phyloP scores from a whole-genome alignment of 2,797 vertebrate genomes.

The Antrozous pallidus region DNA sequence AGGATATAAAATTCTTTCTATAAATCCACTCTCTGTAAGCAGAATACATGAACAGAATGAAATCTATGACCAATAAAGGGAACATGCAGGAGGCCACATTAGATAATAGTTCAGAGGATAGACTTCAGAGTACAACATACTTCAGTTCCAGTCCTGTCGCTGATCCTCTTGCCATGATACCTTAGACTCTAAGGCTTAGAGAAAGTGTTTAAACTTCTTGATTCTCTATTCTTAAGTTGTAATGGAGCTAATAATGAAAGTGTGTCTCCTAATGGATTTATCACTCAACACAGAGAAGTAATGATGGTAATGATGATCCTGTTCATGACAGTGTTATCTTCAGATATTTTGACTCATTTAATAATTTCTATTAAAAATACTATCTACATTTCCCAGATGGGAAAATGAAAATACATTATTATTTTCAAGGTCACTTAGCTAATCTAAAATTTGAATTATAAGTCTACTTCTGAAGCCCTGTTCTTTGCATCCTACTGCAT shows the following conservation, averaged over 20 bases:
- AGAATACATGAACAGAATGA: background rate
- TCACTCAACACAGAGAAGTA: background rate
- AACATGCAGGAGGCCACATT: background rate
- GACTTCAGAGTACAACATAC: background rate
- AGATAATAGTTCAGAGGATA: background rate
- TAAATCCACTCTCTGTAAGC: background rate
- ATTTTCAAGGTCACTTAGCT: conserved; percentile 5
- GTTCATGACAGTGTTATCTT: background rate
- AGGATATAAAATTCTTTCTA: background rate
- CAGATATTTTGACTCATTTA: background rate
- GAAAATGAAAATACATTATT: background rate
- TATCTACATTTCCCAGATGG: background rate
- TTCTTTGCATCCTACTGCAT: background rate
- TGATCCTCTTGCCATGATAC: background rate
- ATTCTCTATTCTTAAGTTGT: conserved; percentile 16
- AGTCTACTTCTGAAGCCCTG: background rate
- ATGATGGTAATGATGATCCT: background rate
- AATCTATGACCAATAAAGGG: background rate
- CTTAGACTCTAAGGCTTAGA: too few species aligned
- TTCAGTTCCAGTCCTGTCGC: background rate
- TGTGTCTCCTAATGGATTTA: background rate
- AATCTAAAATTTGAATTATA: conserved; percentile 18
- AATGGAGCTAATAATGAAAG: background rate
- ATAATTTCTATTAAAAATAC: background rate
- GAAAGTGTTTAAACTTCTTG: background rate